These are phyloP conservation scores for Ariolimax columbianus DNA, from an alignment of 2,888 invertebrate genomes.

Conservation along the genomic window DNA sequence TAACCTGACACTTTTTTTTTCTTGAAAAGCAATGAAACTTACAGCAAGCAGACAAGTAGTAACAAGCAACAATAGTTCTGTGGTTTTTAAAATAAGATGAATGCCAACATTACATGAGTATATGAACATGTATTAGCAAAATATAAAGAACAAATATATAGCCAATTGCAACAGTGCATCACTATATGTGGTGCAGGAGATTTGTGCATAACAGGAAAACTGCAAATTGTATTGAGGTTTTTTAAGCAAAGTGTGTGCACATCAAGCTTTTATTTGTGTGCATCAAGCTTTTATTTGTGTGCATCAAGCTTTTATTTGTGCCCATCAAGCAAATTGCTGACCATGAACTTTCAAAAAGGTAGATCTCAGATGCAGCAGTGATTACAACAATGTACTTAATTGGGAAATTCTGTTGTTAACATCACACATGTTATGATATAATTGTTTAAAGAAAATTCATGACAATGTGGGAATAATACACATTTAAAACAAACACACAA, in stretches of 20 bases:
- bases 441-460: not conserved
- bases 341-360: not conserved
- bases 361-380: not conserved
- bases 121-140: not conserved
- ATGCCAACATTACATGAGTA: slow-evolving; percentile 8
- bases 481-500: not conserved
- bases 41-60: slow-evolving; percentile 17
- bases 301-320: not conserved
- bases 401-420: not conserved
- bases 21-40: not conserved
- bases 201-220: slow-evolving; percentile 5
- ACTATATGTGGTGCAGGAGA: slow-evolving; percentile 21
- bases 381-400: not conserved
- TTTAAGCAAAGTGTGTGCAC: not conserved
- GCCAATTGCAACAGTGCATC: not conserved
- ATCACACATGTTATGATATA: not conserved
- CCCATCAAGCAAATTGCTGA: not conserved
- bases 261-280: not conserved
- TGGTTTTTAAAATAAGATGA: slow-evolving; percentile 7
- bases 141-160: not conserved
- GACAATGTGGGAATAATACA: slow-evolving; percentile 1
- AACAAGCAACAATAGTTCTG: slow-evolving; percentile 16
- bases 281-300: not conserved
- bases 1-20: not conserved
- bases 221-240: not conserved